phyloP scores from a whole-genome alignment of 2,797 vertebrate genomes.

The Tympanoctomys barrerae region DNA sequence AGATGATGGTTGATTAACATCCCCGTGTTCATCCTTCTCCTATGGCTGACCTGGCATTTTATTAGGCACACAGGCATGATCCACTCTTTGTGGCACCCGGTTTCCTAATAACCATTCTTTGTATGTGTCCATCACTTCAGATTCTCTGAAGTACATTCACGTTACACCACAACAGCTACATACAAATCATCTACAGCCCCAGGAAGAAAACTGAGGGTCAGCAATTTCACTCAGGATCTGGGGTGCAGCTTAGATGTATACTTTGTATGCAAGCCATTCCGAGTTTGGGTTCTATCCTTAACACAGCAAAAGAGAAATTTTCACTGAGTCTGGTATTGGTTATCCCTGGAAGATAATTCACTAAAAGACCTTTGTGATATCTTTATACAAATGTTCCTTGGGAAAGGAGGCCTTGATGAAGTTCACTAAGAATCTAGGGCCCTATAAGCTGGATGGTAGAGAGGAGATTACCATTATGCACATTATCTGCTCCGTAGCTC shows the following conservation, averaged over 20 bases:
- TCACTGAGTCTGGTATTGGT: not conserved
- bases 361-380: not conserved
- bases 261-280: not conserved
- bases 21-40: not conserved
- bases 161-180: not conserved
- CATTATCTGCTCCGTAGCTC: conserved; percentile 56
- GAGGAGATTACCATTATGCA: not conserved
- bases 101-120: conserved; percentile 26
- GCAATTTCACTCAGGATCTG: not conserved
- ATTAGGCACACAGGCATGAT: not conserved
- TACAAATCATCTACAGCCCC: not conserved
- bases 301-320: not conserved
- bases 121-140: not conserved
- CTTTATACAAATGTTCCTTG: not conserved
- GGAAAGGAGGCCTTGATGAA: not conserved
- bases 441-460: not conserved
- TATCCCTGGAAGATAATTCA: not conserved
- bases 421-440: not conserved
- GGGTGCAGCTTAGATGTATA: not conserved
- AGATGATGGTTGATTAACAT: not conserved
- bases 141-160: not conserved
- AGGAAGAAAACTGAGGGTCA: not conserved
- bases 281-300: not conserved
- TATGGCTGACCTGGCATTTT: not conserved
- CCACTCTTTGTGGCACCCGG: not conserved